phyloP scores from a whole-genome alignment of 2,888 invertebrate species.

The Cataglyphis altisquamis region DNA sequence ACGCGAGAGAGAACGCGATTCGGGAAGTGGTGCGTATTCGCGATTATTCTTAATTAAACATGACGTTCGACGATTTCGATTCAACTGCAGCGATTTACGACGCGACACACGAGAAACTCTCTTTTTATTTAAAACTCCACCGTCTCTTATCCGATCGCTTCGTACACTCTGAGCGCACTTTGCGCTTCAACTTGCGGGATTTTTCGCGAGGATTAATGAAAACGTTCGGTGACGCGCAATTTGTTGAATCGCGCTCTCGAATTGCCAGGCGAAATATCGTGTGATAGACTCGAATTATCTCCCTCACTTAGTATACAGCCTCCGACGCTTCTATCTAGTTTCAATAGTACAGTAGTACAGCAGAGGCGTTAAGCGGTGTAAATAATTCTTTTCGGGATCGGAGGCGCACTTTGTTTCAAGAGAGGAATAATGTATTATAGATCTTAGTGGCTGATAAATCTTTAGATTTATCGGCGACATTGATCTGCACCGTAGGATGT shows the following conservation, averaged over 20 bases:
- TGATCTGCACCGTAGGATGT: slow-evolving; percentile 33
- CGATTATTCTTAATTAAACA: slow-evolving; percentile 72
- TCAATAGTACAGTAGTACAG: slow-evolving; percentile 43
- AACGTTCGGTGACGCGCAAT: slow-evolving; percentile 18
- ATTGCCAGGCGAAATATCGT: slow-evolving; percentile 40
- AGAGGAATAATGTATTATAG: slow-evolving; percentile 45
- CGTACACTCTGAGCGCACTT: slow-evolving; percentile 5
- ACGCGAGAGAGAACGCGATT: slow-evolving; percentile 65
- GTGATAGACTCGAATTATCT: slow-evolving; percentile 36
- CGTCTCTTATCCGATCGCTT: slow-evolving; percentile 13
- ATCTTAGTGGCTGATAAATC: slow-evolving; percentile 54
- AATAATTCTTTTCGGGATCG: slow-evolving; percentile 49
- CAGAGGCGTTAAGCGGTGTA: slow-evolving; percentile 48
- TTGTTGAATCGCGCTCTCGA: slow-evolving; percentile 25
- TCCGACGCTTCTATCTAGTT: not conserved
- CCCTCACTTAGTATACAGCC: slow-evolving; percentile 20
- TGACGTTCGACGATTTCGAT: slow-evolving; percentile 67
- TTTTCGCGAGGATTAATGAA: slow-evolving; percentile 47
- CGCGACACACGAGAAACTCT: slow-evolving; percentile 28
- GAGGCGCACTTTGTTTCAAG: slow-evolving; percentile 47
- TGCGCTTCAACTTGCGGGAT: slow-evolving; percentile 29
- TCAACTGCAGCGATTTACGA: slow-evolving; percentile 67
- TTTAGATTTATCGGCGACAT: slow-evolving; percentile 55
- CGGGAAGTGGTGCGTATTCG: slow-evolving; percentile 63
- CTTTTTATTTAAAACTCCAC: slow-evolving; percentile 54